These are phyloP conservation scores for Mastigias papua DNA, from an alignment of 30 jellyfish, hydroid and myxozoan species.

Conservation along the genomic window DNA sequence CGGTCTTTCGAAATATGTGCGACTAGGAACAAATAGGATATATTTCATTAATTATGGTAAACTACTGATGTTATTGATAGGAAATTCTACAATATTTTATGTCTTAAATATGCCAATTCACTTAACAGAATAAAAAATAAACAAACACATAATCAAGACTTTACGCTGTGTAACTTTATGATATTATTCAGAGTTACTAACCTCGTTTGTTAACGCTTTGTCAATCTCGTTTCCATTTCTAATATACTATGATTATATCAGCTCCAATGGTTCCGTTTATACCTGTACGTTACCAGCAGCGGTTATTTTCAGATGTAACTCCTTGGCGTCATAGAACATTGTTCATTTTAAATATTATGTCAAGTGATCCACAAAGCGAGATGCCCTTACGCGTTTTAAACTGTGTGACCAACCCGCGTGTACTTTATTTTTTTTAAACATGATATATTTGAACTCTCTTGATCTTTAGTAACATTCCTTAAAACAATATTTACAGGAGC, in stretches of 20 bases:
- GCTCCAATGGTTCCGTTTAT: neutral
- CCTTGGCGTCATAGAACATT: neutral
- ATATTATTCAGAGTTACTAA: neutral
- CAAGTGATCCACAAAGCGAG: neutral
- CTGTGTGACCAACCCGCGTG: neutral
- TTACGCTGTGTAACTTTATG: neutral
- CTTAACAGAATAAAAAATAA: no score
- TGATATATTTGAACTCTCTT: constrained; percentile 52
- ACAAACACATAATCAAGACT: no score
- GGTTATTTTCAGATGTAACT: neutral
- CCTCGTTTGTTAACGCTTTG: neutral
- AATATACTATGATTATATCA: neutral
- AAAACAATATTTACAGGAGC: constrained; percentile 71
- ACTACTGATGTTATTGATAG: no score
- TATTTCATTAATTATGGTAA: no score
- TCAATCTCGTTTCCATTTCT: constrained; percentile 28
- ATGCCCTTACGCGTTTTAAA: neutral
- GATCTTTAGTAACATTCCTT: constrained; percentile 75
- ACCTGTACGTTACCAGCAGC: neutral
- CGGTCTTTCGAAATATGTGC: no score
- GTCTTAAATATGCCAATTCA: no score
- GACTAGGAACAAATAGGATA: no score
- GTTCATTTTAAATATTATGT: neutral
- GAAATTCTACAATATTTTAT: no score
- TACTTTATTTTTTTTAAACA: constrained; percentile 53